phyloP scores from a whole-genome alignment of 1,140 invertebrate species.

The Oscheius sp. region DNA sequence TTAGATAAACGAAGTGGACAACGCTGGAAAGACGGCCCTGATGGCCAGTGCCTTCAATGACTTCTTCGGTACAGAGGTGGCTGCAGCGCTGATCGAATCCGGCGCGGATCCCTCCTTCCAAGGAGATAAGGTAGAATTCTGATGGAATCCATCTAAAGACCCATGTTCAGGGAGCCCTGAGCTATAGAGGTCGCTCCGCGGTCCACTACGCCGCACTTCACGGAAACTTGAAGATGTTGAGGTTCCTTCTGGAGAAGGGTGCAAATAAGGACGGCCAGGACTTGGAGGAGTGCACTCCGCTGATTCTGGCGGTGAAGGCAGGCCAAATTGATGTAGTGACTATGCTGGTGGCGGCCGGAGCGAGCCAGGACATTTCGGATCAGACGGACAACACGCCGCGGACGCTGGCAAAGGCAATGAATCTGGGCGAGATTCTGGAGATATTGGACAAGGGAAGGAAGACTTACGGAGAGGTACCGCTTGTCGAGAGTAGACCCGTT shows the following conservation, averaged over 20 bases:
- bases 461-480: background rate
- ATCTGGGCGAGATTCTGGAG: background rate
- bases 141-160: background rate
- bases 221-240: constrained; percentile 11
- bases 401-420: background rate
- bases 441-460: background rate
- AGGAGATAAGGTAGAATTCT: background rate
- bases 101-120: background rate
- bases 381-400: background rate
- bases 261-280: constrained; percentile 29
- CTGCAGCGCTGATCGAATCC: background rate
- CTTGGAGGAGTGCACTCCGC: constrained; percentile 13
- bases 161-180: background rate
- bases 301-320: constrained; percentile 13
- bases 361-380: constrained; percentile 15
- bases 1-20: constrained; percentile 20
- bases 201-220: constrained; percentile 20
- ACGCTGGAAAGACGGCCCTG: constrained; percentile 12
- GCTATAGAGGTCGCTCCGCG: constrained; percentile 18
- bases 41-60: background rate
- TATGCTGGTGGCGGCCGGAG: constrained; percentile 1
- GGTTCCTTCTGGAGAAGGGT: constrained; percentile 4
- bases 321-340: background rate
- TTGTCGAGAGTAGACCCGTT: background rate
- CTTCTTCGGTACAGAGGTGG: background rate